phyloP scores from a whole-genome alignment of 1,140 invertebrate species.

The Saccostrea echinata region DNA sequence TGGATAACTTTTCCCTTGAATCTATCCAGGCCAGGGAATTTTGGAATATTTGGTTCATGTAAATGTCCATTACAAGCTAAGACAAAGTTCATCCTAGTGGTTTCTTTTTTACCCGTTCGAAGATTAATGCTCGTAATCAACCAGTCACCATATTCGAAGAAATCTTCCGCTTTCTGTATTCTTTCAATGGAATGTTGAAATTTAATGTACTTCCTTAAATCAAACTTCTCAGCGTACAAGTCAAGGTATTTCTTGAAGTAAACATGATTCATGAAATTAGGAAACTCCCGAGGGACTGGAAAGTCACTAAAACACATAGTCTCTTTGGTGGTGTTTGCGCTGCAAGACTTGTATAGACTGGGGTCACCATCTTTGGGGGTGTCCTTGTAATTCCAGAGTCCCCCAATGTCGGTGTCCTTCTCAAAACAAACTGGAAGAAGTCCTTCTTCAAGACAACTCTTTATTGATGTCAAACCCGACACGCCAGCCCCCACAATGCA shows the following conservation, averaged over 20 bases:
- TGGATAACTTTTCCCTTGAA: conserved; percentile 81
- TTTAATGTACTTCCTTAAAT: conserved; percentile 70
- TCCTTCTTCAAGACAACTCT: conserved; percentile 79
- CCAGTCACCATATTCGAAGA: conserved; percentile 55
- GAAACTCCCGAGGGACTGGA: conserved; percentile 79
- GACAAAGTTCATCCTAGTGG: conserved; percentile 73
- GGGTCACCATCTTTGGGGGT: conserved; percentile 59
- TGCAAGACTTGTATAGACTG: conserved; percentile 75
- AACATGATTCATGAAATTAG: conserved; percentile 80
- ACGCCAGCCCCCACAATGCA: conserved; percentile 79
- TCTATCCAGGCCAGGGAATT: conserved; percentile 72
- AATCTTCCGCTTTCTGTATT: conserved; percentile 50
- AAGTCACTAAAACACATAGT: conserved; percentile 82
- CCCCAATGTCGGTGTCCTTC: conserved; percentile 73
- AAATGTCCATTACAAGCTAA: conserved; percentile 77
- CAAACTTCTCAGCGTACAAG: conserved; percentile 78
- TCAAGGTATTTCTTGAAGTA: conserved; percentile 78
- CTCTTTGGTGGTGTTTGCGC: conserved; percentile 82
- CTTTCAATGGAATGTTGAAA: conserved; percentile 58
- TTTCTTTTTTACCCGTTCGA: conserved; percentile 10
- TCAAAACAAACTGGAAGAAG: conserved; percentile 80
- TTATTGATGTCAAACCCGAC: conserved; percentile 78
- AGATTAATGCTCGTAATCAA: conserved; percentile 41
- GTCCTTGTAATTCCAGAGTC: conserved; percentile 73
- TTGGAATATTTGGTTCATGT: conserved; percentile 71